Base-by-base conservation (phyloP, 2,888 invertebrate genomes). In the Sturmia bella region DNA sequence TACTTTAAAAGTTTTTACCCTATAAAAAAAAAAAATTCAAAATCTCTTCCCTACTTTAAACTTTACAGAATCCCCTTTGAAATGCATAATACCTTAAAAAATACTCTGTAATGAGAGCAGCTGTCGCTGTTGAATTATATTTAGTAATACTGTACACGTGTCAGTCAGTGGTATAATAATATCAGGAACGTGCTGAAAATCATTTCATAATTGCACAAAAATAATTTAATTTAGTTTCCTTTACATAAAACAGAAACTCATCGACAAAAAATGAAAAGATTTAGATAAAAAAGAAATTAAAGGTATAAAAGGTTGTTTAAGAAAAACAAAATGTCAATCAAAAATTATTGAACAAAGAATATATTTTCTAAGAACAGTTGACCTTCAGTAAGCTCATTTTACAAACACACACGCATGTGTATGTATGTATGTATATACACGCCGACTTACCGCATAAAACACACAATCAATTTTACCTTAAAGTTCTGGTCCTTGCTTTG, bases 341-440 rank as follows among this genome's bases (percentile, higher is more conserved):
- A 50, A 48, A 50, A 24, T 48, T 68, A 68, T 59, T 52, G 13
- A 50, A 52, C 17, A 75, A 59, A 68, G 50, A 50, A 21, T 50
- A 48, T 50, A 41, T 27, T 11, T 57, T 6, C 32, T 39, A 50
- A 41, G 13, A 3, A 12, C 12, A 41, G 12, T 24, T 32, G 45
- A 13, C 3, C 32, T n/a, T 52, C 7, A 15, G 9, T 5, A n/a
- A n/a, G n/a, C n/a, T n/a, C n/a, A n/a, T 32, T 4, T 3, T 7
- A 27, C 15, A 21, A 2, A 12, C 21, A 50, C 12, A 11, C 12
- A 9, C 9, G 6, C 13, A n/a, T 13, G 15, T n/a, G 9, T 43
- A 15, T 19, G 17, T 7, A 19, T 13, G n/a, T 13, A 39, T 5
- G 27, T n/a, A n/a, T n/a, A n/a, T n/a, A n/a, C n/a, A n/a, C n/a